phyloP scores from a whole-genome alignment of 2,888 invertebrate species.

The Unio pictorum region DNA sequence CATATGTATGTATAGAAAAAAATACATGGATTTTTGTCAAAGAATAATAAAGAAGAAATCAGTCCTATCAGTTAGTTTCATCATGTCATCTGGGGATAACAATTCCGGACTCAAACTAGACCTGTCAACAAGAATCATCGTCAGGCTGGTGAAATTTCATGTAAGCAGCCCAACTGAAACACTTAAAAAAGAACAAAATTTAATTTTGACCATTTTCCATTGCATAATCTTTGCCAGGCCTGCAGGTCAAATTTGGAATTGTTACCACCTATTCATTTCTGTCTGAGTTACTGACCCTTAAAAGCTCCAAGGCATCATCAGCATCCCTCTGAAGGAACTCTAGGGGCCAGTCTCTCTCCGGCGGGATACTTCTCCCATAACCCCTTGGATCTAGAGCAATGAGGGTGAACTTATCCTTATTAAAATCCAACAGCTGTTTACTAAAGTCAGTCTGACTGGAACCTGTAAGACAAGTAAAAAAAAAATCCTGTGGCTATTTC shows the following conservation, averaged over 20 bases:
- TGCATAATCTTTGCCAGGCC: too few relatives aligned
- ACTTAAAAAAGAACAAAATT: too few relatives aligned
- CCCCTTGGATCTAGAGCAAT: conserved; percentile 82
- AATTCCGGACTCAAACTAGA: too few relatives aligned
- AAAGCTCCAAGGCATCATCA: conserved; percentile 79
- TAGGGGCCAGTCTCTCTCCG: conserved; percentile 79
- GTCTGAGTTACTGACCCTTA: conserved; percentile 76
- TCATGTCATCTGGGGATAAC: too few relatives aligned
- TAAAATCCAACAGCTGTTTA: conserved; percentile 75
- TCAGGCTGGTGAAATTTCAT: too few relatives aligned
- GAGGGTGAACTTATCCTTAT: conserved; percentile 70
- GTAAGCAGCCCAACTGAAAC: neutral
- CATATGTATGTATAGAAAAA: too few relatives aligned
- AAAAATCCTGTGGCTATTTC: too few relatives aligned
- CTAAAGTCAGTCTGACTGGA: conserved; percentile 87
- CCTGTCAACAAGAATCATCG: too few relatives aligned
- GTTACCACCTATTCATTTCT: neutral
- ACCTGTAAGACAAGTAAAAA: conserved; percentile 71
- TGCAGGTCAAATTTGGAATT: neutral
- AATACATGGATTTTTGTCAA: too few relatives aligned
- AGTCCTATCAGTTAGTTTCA: too few relatives aligned
- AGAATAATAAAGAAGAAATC: too few relatives aligned
- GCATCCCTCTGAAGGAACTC: conserved; percentile 86
- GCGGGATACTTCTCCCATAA: conserved; percentile 87
- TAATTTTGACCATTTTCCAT: too few relatives aligned